phyloP scores from a whole-genome alignment of 2,888 invertebrate species.

The Caenorhabditis plicata region DNA sequence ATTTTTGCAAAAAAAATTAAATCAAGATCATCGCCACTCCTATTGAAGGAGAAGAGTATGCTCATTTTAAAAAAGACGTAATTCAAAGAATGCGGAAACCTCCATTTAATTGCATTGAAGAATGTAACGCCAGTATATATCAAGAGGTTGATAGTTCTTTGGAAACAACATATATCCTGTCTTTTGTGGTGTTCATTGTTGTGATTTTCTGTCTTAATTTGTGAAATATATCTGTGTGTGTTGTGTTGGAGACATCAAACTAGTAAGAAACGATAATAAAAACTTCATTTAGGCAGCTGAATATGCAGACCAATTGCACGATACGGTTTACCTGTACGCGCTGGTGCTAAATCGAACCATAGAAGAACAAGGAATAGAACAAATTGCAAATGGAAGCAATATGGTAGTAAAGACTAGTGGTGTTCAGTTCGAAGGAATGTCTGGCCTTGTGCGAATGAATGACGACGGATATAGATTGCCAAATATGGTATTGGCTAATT shows the following conservation, averaged over 20 bases:
- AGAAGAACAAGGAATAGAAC: slow-evolving; percentile 20
- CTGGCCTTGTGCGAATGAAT: slow-evolving; percentile 36
- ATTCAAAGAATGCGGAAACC: slow-evolving; percentile 37
- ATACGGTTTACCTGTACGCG: slow-evolving; percentile 45
- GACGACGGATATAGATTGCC: slow-evolving; percentile 32
- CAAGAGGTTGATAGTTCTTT: slow-evolving; percentile 7
- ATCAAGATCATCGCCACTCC: slow-evolving; percentile 23
- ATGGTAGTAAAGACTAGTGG: slow-evolving; percentile 22
- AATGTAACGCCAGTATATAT: slow-evolving; percentile 26
- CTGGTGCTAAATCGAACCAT: slow-evolving; percentile 40
- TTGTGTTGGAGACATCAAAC: too few species aligned
- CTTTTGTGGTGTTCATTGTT: too few species aligned
- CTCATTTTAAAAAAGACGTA: slow-evolving; percentile 46
- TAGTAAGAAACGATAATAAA: not conserved
- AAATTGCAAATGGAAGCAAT: slow-evolving; percentile 26
- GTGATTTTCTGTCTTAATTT: too few species aligned
- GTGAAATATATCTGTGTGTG: too few species aligned
- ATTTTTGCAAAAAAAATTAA: not conserved
- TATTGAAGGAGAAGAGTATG: slow-evolving; percentile 30
- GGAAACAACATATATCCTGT: not conserved
- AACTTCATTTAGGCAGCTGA: slow-evolving; percentile 15
- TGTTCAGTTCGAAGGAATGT: slow-evolving; percentile 28
- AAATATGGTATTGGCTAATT: slow-evolving; percentile 30
- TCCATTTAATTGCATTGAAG: slow-evolving; percentile 42
- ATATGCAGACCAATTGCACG: slow-evolving; percentile 48